Evolutionary conservation across 2,888 invertebrate species (phyloP).

Genomic region (Anarsia innoxiella): DNA sequence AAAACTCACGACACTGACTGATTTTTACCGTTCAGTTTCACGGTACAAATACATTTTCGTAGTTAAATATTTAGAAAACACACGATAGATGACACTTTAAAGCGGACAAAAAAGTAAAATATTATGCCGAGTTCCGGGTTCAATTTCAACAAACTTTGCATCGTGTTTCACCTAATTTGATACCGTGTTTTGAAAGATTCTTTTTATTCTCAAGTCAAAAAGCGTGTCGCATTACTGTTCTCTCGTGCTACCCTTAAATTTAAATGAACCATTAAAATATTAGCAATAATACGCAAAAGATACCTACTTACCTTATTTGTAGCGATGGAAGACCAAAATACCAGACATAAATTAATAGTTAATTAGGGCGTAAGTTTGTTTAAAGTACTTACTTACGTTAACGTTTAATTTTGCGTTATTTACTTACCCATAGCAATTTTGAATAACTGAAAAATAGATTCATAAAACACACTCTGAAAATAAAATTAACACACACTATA

Average conservation of each 20-base stretch:
- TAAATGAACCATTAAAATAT: no score
- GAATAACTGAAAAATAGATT: not conserved
- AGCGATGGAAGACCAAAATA: no score
- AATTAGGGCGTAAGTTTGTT: no score
- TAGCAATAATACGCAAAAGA: no score
- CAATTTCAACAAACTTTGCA: conserved; percentile 37
- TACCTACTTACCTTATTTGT: no score
- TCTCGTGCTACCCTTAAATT: no score
- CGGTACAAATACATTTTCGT: conserved; percentile 48
- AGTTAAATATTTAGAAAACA: conserved; percentile 55
- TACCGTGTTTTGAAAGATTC: not conserved
- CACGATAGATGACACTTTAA: conserved; percentile 33
- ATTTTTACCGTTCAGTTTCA: not conserved
- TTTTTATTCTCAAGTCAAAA: no score
- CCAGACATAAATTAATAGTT: no score
- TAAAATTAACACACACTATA: not conserved
- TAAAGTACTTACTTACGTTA: no score
- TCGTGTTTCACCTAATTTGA: conserved; percentile 2
- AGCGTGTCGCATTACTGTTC: no score
- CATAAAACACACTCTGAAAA: not conserved
- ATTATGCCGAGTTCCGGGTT: conserved; percentile 44
- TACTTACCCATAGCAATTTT: not conserved
- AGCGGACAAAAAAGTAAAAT: conserved; percentile 36
- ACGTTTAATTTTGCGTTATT: no score
- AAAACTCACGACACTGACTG: not conserved